Conservation (phyloP, 1,140 invertebrate genomes). For the Drosophila nebulosa region DNA sequence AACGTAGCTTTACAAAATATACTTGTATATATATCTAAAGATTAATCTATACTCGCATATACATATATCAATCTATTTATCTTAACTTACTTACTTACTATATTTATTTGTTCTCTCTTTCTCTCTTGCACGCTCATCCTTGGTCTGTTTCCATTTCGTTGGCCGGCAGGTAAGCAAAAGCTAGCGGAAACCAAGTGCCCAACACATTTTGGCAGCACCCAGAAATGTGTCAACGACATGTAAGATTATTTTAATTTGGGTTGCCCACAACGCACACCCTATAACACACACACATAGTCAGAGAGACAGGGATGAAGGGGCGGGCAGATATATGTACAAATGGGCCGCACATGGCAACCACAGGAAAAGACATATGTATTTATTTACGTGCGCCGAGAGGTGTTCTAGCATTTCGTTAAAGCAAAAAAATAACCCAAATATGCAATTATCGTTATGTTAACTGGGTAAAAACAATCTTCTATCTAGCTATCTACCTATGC, state of each 20-base stretch:
- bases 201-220: slow-evolving; percentile 51
- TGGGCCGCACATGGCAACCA: slow-evolving; percentile 13
- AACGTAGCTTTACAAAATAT: slow-evolving; percentile 2
- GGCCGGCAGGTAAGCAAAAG: slow-evolving; percentile 74
- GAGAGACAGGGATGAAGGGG: background rate
- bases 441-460: background rate
- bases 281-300: slow-evolving; percentile 22
- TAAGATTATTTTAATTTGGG: slow-evolving; percentile 76
- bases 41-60: background rate
- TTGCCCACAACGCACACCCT: slow-evolving; percentile 8
- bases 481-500: background rate
- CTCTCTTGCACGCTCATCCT: slow-evolving; percentile 20
- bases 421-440: background rate
- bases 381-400: background rate
- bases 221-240: slow-evolving; percentile 80
- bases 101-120: slow-evolving; percentile 38
- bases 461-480: background rate
- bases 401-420: background rate
- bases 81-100: slow-evolving; percentile 33
- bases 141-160: slow-evolving; percentile 7
- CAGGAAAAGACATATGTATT: background rate
- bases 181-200: slow-evolving; percentile 55
- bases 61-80: slow-evolving; percentile 2
- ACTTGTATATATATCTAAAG: slow-evolving; percentile 17
- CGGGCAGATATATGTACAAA: slow-evolving; percentile 16